phyloP scores from a whole-genome alignment of 1,140 invertebrate species.

The Diuraphis noxia region DNA sequence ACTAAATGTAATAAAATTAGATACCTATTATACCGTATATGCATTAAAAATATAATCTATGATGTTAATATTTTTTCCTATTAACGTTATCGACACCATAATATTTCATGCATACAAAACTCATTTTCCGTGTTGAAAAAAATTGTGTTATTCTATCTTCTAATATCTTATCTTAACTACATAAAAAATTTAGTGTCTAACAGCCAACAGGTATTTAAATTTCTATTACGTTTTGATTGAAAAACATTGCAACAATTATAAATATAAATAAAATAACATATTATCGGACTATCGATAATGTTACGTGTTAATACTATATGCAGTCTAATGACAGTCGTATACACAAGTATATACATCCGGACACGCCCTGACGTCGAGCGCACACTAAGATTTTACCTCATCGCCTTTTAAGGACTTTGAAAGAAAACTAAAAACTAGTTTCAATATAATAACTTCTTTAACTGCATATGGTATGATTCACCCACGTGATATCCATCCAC shows the following conservation, averaged over 20 bases:
- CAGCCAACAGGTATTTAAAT: background rate
- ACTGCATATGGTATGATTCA: constrained; percentile 4
- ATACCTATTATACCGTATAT: background rate
- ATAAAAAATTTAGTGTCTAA: background rate
- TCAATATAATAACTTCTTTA: constrained; percentile 15
- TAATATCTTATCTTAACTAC: background rate
- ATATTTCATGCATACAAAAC: background rate
- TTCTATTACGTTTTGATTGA: background rate
- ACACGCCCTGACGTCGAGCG: constrained; percentile 35
- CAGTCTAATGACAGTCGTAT: background rate
- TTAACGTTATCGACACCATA: background rate
- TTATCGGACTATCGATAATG: background rate
- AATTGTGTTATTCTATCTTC: background rate
- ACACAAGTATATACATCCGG: constrained; percentile 1
- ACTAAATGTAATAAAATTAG: background rate
- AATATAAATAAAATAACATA: background rate
- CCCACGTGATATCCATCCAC: constrained; percentile 34
- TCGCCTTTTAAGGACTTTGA: constrained; percentile 44
- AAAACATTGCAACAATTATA: background rate
- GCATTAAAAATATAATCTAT: background rate
- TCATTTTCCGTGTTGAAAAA: background rate
- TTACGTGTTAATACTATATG: background rate
- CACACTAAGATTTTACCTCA: constrained; percentile 37
- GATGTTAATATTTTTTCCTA: background rate
- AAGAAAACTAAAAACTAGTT: constrained; percentile 47